Conservation (phyloP, 2,113 vertebrate genomes). For the Catharus bicknelli region DNA sequence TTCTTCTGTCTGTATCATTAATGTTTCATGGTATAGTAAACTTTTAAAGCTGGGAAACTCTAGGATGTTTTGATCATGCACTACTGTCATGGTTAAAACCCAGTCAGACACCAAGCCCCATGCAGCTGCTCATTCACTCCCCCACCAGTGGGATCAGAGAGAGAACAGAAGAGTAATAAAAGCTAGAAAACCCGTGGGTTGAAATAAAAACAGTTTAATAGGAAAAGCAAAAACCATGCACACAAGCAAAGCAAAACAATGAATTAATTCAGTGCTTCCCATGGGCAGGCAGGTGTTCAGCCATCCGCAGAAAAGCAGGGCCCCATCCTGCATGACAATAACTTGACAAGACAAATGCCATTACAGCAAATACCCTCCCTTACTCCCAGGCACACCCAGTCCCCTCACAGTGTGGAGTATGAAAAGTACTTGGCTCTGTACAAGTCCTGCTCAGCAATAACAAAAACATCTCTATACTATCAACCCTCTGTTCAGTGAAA, state of each 20-base stretch:
- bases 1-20: background rate
- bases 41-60: background rate
- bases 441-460: background rate
- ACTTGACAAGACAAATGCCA: background rate
- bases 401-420: rapidly evolving
- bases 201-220: background rate
- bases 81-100: background rate
- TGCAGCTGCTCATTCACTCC: background rate
- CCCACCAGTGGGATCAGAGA: background rate
- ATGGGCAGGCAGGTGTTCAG: background rate
- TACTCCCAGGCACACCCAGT: background rate
- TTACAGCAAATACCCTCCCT: background rate
- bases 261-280: background rate
- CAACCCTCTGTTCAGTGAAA: background rate
- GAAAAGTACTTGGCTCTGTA: background rate
- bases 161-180: background rate
- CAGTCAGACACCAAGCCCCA: background rate
- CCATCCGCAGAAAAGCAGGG: background rate
- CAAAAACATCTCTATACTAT: background rate
- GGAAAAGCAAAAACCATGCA: background rate
- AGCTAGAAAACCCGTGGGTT: background rate
- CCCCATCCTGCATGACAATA: no score
- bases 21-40: background rate
- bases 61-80: background rate
- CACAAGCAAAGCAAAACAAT: background rate